Conservation (phyloP, 2,888 invertebrate genomes). For the Azorinus chamasolen region DNA sequence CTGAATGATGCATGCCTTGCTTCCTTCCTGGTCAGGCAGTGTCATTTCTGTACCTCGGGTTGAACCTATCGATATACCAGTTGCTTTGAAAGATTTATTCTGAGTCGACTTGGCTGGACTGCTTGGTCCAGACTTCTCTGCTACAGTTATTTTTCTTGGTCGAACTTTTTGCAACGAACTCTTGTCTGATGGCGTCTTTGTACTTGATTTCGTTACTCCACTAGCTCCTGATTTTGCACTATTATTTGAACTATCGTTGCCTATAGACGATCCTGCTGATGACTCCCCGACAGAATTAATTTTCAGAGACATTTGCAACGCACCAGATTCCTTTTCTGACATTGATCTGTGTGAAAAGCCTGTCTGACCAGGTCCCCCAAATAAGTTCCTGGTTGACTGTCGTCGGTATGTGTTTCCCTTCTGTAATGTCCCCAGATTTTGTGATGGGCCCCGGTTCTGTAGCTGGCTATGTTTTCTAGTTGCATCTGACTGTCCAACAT, state of each 20-base stretch:
- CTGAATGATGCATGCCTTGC: slow-evolving; percentile 52
- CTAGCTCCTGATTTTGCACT: neutral
- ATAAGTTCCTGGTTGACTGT: too few relatives aligned
- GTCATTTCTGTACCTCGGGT: slow-evolving; percentile 15
- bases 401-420: too few relatives aligned
- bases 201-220: neutral
- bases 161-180: slow-evolving; percentile 28
- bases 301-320: too few relatives aligned
- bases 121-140: slow-evolving; percentile 3
- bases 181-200: slow-evolving; percentile 2
- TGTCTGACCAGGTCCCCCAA: too few relatives aligned
- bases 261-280: neutral
- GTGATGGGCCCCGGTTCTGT: too few relatives aligned
- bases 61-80: slow-evolving; percentile 23
- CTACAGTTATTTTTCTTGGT: slow-evolving; percentile 45
- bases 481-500: too few relatives aligned
- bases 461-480: too few relatives aligned
- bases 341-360: too few relatives aligned
- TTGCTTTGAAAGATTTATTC: slow-evolving; percentile 28
- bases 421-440: too few relatives aligned
- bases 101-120: neutral
- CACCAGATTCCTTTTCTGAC: too few relatives aligned
- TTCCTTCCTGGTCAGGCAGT: slow-evolving; percentile 37
- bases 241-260: slow-evolving; percentile 5
- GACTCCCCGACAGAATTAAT: neutral